These are phyloP conservation scores for Phylloscopus trochilus DNA, from an alignment of 2,113 vertebrate species.

Conservation along the genomic window DNA sequence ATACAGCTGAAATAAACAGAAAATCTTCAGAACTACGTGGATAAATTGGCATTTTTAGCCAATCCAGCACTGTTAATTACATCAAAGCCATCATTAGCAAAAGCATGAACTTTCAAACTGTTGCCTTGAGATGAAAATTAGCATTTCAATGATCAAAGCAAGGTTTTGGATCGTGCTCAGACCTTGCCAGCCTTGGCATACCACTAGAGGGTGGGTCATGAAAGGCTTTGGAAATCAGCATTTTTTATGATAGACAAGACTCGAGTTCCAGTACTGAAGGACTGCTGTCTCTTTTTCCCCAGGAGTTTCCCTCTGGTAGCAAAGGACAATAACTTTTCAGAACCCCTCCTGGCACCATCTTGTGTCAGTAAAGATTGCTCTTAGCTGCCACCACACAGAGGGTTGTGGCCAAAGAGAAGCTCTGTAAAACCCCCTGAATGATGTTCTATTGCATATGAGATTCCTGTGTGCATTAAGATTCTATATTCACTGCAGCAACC, in stretches of 20 bases:
- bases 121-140: not conserved
- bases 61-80: not conserved
- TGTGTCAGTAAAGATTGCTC: not conserved
- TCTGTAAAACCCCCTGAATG: not conserved
- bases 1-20: not conserved
- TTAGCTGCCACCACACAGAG: not conserved
- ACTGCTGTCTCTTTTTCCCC: not conserved
- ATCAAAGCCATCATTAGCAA: not conserved
- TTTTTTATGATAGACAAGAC: not conserved
- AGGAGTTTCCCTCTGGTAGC: not conserved
- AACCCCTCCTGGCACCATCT: not conserved
- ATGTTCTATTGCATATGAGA: not conserved
- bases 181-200: not conserved
- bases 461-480: not conserved
- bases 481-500: not conserved
- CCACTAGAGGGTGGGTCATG: not conserved
- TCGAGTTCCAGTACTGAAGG: not conserved
- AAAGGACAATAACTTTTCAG: not conserved
- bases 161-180: not conserved
- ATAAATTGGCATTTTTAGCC: not conserved
- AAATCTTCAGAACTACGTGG: not conserved
- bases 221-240: not conserved
- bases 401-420: not conserved
- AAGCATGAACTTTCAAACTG: not conserved
- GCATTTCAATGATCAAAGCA: not conserved